Conservation (phyloP, 2,113 vertebrate genomes). For the Apeltes quadracus region DNA sequence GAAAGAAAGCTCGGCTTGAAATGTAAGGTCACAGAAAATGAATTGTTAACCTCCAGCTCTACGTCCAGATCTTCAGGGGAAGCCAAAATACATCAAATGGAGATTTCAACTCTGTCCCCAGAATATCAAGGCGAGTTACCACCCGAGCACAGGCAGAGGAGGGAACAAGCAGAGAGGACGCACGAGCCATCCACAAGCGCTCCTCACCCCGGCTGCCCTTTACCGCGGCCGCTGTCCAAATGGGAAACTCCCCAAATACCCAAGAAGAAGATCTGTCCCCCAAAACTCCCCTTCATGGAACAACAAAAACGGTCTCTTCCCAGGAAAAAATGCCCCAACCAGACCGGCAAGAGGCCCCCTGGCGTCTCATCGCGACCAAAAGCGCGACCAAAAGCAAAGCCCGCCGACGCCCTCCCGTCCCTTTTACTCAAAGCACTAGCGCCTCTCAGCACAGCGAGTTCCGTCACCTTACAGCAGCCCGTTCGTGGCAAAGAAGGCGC, state of each 20-base stretch:
- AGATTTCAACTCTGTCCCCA: background rate
- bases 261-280: conserved; percentile 30
- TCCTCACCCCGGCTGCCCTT: conserved; percentile 31
- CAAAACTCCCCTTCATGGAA: conserved; percentile 17
- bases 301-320: background rate
- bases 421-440: conserved; percentile 75
- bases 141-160: conserved; percentile 53
- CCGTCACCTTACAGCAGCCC: conserved; percentile 60
- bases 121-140: conserved; percentile 22
- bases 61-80: conserved; percentile 8
- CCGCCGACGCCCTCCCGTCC: conserved; percentile 64
- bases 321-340: conserved; percentile 34
- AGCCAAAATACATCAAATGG: conserved; percentile 28
- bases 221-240: conserved; percentile 37
- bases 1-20: conserved; percentile 50
- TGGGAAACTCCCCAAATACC: conserved; percentile 31
- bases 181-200: conserved; percentile 10
- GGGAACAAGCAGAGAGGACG: conserved; percentile 29
- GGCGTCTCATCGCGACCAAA: conserved; percentile 36
- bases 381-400: conserved; percentile 18
- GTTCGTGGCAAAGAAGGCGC: conserved; percentile 66
- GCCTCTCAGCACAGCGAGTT: conserved; percentile 50
- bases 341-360: conserved; percentile 27
- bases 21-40: conserved; percentile 19
- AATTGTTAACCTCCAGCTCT: conserved; percentile 28